Percentiles rank a stretch among this genome's conserved stretches.
phyloP scores from a whole-genome alignment of 2,113 vertebrate species.

The Malaclemys terrapin region DNA sequence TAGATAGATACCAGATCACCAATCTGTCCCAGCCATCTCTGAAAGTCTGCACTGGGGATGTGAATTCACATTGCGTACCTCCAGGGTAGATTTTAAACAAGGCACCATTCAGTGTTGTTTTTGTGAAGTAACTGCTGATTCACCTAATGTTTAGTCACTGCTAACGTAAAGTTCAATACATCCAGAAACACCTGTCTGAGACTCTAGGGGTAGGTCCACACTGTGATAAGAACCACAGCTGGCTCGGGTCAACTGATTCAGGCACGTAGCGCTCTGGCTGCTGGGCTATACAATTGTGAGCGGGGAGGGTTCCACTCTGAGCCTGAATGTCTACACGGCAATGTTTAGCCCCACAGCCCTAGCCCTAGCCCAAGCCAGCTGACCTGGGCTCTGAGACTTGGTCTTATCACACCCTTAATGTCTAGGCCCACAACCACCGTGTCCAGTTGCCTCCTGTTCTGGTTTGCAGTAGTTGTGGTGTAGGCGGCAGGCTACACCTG shows the following conservation, averaged over 20 bases:
- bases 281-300: neutral
- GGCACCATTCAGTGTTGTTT: neutral
- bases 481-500: neutral
- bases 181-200: neutral
- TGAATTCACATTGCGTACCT: neutral
- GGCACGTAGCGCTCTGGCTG: no score
- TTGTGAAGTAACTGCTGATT: neutral
- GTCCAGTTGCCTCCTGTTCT: neutral
- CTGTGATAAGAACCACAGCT: neutral
- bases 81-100: neutral
- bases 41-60: fast-evolving
- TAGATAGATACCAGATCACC: conserved; percentile 32
- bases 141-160: neutral
- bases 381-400: neutral
- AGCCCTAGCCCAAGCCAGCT: neutral
- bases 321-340: neutral
- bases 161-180: neutral
- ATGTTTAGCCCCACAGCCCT: neutral
- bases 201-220: neutral
- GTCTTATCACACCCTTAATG: neutral
- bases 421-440: neutral
- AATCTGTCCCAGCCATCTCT: neutral
- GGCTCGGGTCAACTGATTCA: neutral
- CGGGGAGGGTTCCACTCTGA: neutral
- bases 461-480: neutral